Conservation (phyloP, 1,140 invertebrate genomes). For the Conopomorpha cramerella region DNA sequence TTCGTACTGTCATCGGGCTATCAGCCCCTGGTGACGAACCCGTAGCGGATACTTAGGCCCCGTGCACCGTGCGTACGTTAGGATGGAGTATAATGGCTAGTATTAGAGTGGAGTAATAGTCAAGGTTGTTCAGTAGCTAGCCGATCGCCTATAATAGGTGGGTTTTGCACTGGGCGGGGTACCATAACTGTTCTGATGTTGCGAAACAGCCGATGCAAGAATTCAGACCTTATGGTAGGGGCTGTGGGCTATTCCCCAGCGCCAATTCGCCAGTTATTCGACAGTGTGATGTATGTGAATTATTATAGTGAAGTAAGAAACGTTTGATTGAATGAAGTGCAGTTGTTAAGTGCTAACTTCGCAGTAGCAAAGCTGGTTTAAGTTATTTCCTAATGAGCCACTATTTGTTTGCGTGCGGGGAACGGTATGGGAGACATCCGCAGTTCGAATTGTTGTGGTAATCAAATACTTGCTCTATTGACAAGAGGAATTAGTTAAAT, state of each 20-base stretch:
- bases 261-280: slow-evolving; percentile 42
- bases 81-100: slow-evolving; percentile 19
- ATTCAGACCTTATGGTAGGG: slow-evolving; percentile 30
- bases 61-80: slow-evolving; percentile 7
- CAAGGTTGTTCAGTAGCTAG: slow-evolving; percentile 46
- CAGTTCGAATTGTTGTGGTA: too few relatives aligned
- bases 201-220: slow-evolving; percentile 28
- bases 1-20: slow-evolving; percentile 38
- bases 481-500: too few relatives aligned
- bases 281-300: slow-evolving; percentile 42
- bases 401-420: background rate
- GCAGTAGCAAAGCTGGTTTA: background rate
- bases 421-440: too few relatives aligned
- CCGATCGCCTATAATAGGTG: slow-evolving; percentile 27
- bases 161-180: slow-evolving; percentile 30
- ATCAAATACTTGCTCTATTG: too few relatives aligned
- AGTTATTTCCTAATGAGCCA: background rate
- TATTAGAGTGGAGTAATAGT: slow-evolving; percentile 22
- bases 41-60: background rate
- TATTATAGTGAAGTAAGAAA: background rate
- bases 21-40: slow-evolving; percentile 35
- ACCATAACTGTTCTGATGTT: slow-evolving; percentile 17
- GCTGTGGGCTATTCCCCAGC: slow-evolving; percentile 20
- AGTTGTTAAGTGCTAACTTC: background rate
- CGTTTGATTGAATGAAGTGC: background rate